Evolutionary conservation across 2,888 invertebrate species (phyloP).

Genomic region (Torymus aiolomorphi): DNA sequence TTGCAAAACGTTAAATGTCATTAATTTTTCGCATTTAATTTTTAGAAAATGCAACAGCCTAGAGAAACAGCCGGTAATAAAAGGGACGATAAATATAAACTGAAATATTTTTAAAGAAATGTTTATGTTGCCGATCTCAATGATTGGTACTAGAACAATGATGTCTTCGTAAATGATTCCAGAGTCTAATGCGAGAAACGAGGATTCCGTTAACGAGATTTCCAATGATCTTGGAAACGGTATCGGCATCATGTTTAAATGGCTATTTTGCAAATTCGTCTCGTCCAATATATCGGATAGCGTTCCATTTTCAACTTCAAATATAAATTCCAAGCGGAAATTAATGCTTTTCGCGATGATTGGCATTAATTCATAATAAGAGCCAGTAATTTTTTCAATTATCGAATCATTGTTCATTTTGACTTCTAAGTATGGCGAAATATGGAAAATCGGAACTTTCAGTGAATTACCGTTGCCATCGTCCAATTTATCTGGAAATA

Average conservation of each 20-base stretch:
- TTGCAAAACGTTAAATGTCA: neutral
- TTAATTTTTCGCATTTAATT: neutral
- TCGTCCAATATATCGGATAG: neutral
- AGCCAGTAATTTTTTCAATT: neutral
- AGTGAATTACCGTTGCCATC: neutral
- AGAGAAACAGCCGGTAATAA: neutral
- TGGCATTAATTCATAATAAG: neutral
- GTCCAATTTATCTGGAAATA: slow-evolving; percentile 5
- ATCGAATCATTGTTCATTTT: neutral
- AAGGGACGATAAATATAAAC: neutral
- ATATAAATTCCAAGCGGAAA: neutral
- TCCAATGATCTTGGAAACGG: neutral
- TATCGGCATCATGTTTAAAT: neutral
- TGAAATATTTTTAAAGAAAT: neutral
- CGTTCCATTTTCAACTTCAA: neutral
- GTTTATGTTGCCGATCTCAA: neutral
- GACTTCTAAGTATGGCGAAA: neutral
- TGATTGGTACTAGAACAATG: neutral
- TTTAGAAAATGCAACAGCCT: neutral
- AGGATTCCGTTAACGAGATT: neutral
- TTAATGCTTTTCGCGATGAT: neutral
- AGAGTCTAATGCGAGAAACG: neutral
- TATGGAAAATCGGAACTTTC: neutral
- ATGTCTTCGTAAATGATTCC: slow-evolving; percentile 17
- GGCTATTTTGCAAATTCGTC: neutral